A percentile compares a stretch with the other conserved stretches of the same genome.
Evolutionary conservation across 2,797 vertebrate genomes (phyloP).

Genomic region (Sebastolobus alascanus): DNA sequence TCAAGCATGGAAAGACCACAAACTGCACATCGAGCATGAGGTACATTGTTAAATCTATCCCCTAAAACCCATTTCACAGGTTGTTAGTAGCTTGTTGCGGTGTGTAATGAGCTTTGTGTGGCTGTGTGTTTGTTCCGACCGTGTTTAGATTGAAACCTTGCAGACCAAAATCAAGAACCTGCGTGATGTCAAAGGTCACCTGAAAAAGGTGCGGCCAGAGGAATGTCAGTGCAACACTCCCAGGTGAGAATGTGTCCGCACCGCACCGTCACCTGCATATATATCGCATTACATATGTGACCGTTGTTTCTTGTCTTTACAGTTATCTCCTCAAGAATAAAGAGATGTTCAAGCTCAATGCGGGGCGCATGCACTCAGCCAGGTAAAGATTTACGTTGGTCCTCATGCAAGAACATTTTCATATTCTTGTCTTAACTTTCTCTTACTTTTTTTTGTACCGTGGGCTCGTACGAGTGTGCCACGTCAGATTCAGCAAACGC

Average conservation of each 20-base stretch:
- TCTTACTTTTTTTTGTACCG: background rate
- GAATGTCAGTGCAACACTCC: constrained; percentile 94
- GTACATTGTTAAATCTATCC: constrained; percentile 68
- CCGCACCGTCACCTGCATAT: too few species aligned
- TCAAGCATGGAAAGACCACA: constrained; percentile 98
- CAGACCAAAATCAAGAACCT: constrained; percentile 99
- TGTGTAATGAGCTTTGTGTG: constrained; percentile 9
- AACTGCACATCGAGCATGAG: constrained; percentile 98
- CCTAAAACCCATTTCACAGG: constrained; percentile 73
- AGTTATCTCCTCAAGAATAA: constrained; percentile 90
- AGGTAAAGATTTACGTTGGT: constrained; percentile 79
- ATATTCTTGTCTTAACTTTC: background rate
- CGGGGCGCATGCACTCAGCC: constrained; percentile 86
- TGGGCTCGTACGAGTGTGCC: background rate
- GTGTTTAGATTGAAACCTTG: constrained; percentile 94
- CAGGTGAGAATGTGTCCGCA: constrained; percentile 85
- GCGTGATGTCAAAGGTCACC: constrained; percentile 95
- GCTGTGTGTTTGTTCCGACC: constrained; percentile 12
- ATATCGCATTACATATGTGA: constrained; percentile 15
- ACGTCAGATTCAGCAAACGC: background rate
- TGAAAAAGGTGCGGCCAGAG: constrained; percentile 95
- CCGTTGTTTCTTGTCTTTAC: constrained; percentile 54
- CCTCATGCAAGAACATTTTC: background rate
- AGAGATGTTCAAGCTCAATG: constrained; percentile 86
- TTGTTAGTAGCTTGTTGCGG: background rate